A percentile compares a stretch with the other conserved stretches of the same genome.
Evolutionary conservation across 2,888 invertebrate genomes (phyloP).

Genomic region (Eulithis testata): DNA sequence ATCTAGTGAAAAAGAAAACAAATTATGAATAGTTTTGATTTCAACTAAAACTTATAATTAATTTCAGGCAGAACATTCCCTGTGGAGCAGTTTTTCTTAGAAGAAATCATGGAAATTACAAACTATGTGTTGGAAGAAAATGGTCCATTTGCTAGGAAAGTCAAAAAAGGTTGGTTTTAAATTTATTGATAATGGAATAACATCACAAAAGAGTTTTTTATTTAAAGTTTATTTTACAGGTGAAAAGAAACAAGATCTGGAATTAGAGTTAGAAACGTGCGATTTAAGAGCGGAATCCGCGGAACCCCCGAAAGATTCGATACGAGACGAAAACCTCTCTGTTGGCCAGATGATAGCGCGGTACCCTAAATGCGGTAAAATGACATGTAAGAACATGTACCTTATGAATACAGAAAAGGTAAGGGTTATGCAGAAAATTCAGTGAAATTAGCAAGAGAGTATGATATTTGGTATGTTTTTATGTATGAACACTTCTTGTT

Average conservation of each 20-base stretch:
- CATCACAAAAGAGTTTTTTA: not conserved
- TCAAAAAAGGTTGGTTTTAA: constrained; percentile 82
- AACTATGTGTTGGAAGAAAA: constrained; percentile 79
- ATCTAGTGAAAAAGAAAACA: too few relatives aligned
- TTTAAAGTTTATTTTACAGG: constrained; percentile 47
- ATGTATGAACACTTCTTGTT: too few relatives aligned
- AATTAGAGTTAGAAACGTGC: constrained; percentile 86
- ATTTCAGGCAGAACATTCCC: constrained; percentile 90
- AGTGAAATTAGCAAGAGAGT: too few relatives aligned
- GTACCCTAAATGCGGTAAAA: constrained; percentile 86
- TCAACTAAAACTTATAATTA: not conserved
- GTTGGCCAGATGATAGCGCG: constrained; percentile 87
- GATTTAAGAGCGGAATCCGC: constrained; percentile 83
- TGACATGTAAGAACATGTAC: constrained; percentile 89
- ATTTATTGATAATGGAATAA: constrained; percentile 4
- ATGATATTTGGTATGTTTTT: too few relatives aligned
- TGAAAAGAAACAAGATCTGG: constrained; percentile 81
- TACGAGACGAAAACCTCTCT: constrained; percentile 89
- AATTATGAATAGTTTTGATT: too few relatives aligned
- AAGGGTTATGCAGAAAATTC: constrained; percentile 8
- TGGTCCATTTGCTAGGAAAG: constrained; percentile 85
- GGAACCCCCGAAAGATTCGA: constrained; percentile 84
- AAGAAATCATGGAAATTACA: constrained; percentile 89
- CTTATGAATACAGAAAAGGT: constrained; percentile 90
- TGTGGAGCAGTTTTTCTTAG: constrained; percentile 91